Percentiles rank a stretch among this genome's conserved stretches.
Evolutionary conservation across 2,113 vertebrate species (phyloP).

Genomic region (Mellivora capensis): DNA sequence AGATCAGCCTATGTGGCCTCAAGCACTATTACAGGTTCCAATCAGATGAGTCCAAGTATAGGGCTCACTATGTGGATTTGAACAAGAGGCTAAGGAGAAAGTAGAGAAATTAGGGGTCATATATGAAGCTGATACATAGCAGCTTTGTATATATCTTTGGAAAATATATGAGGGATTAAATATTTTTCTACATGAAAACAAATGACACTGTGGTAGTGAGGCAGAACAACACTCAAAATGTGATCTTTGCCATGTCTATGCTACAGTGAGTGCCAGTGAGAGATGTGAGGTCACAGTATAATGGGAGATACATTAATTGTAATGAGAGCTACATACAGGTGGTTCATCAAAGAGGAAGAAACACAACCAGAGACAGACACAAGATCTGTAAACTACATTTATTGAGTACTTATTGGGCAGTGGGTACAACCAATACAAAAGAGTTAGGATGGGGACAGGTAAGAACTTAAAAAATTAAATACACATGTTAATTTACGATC

Average conservation of each 20-base stretch:
- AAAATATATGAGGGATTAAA: neutral
- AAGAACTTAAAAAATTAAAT: constrained; percentile 40
- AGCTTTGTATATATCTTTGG: neutral
- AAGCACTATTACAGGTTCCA: neutral
- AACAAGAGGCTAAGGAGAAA: neutral
- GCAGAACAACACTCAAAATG: neutral
- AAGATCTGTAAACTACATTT: neutral
- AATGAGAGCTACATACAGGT: neutral
- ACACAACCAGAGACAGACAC: neutral
- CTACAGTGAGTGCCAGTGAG: neutral
- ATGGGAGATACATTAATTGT: neutral
- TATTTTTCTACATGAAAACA: neutral
- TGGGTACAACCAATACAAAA: constrained; percentile 3
- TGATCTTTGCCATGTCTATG: neutral
- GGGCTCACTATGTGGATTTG: neutral
- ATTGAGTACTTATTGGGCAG: neutral
- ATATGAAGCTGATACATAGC: neutral
- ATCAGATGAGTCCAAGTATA: neutral
- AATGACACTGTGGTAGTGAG: neutral
- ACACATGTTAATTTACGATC: neutral
- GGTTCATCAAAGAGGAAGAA: neutral
- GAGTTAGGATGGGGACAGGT: neutral
- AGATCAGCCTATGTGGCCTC: neutral
- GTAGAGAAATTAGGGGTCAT: neutral
- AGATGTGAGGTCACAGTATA: neutral